Base-by-base conservation (phyloP, 1,140 invertebrate genomes). In the Solenopsis fugax region DNA sequence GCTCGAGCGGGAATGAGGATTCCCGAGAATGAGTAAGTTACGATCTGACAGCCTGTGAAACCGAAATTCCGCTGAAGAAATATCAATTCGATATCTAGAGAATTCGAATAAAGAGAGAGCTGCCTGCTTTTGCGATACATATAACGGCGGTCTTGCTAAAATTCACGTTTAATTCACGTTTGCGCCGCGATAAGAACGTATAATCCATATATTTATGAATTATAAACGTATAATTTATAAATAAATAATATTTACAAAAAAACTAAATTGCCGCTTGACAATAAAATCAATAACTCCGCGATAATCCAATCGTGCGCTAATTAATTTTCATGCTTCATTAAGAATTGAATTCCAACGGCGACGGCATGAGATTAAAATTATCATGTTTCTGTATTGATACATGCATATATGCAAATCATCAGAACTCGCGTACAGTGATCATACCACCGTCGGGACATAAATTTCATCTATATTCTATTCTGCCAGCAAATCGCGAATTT, bases 381-480 rank as follows among this genome's bases (percentile, higher is more conserved):
- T 88, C 54, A 50, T 5, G 16, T 24, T 76, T 65, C 64, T 12
- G 13, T 69, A 60, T 81, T 7, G 21, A 37, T 24, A 18, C 18
- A 16, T 78, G 9, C 64, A n/a, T 18, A 9, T 76, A 77, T 88
- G 86, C 29, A 62, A 84, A 88, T 88, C 0, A 4, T 41, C 29
- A 21, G 12, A 54, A 69, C 21, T 41, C n/a, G 10, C 45, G 10
- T 16, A 12, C 5, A n/a, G 4, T 60, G 10, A 29, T 9, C 24
- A 69, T 60, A 1, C 9, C 21, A 0, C 13, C 21, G 0, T 64
- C 58, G 9, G 0, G n/a, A 56, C 16, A 29, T 52, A 60, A 45
- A 75, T 77, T 75, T 12, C 2, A 10, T 16, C 6, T 37, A 21
- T 4, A 7, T 9, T 29, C 21, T 45, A 13, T 56, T 18, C 18